Evolutionary conservation across 2,888 invertebrate species (phyloP), one percentile per base, ranked within the genome.

Genomic region (Sarcophaga rosellei): DNA sequence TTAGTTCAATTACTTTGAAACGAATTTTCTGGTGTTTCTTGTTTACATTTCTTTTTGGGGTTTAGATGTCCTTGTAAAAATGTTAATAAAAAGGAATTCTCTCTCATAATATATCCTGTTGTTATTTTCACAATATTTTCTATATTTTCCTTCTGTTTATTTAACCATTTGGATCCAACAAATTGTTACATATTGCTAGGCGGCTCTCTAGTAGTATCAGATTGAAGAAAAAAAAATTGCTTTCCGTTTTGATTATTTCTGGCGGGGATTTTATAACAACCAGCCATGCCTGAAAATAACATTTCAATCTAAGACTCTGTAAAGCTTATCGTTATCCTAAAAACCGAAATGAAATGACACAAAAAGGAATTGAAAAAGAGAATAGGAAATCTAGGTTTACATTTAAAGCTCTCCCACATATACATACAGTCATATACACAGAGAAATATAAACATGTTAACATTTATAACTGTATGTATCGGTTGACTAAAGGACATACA

Each of bases 301-400:
- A 83, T 77, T 83, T 86, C 73, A 81, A 83, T 86, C 72, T 81
- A 62, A 78, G 73, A 74, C 81, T 68, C 57, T 69, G 63, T 68
- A 70, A 80, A 83, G 80, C 77, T 80, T 77, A 74, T 69, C 69
- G 77, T 78, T 66, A 73, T 44, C 23, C 6, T 6, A 21, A 47
- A 81, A 59, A 57, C 68, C 2, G 10, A 35, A 35, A 35, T 35
- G 35, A 35, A 35, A 35, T 10, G 35, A 35, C 5, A 35, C 35
- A 6, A 35, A 35, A 35, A 35, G 35, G 35, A 35, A 35, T 35
- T 35, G 6, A 35, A 35, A 35, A 35, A 35, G 10, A 35, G 35
- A 35, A 35, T 10, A 1, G 35, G 35, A 35, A 35, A 35, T 35
- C 35, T 35, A 10, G 35, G 35, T 35, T 35, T 35, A 35, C 35